Evolutionary conservation across 2,888 invertebrate species (phyloP).

Genomic region (Escarpia spicata): DNA sequence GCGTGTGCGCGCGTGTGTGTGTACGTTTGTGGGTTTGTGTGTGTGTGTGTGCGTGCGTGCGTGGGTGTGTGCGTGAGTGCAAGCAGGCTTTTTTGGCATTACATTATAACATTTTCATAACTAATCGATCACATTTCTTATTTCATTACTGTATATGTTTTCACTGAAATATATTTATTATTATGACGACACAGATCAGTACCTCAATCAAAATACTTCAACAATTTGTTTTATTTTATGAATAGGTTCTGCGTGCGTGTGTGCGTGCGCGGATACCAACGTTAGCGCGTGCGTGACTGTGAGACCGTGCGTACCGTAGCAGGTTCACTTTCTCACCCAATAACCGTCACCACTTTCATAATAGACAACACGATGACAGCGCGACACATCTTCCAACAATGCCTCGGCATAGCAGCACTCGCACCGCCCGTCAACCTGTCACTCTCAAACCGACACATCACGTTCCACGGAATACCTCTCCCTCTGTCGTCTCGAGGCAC

Average conservation of each 20-base stretch:
- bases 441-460: background rate
- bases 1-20: too few species aligned
- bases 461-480: background rate
- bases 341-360: background rate
- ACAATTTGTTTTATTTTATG: too few species aligned
- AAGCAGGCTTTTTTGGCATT: too few species aligned
- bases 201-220: too few species aligned
- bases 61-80: too few species aligned
- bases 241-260: background rate
- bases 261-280: background rate
- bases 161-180: too few species aligned
- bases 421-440: background rate
- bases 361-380: background rate
- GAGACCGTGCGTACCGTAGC: background rate
- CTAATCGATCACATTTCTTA: too few species aligned
- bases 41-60: too few species aligned
- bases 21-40: too few species aligned
- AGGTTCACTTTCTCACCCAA: background rate
- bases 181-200: too few species aligned
- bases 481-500: background rate
- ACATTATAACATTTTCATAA: too few species aligned
- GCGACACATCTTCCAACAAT: background rate
- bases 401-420: background rate
- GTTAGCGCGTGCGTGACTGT: background rate
- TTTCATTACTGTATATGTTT: too few species aligned